These are phyloP conservation scores for Acanthochromis polyacanthus DNA, from an alignment of 2,113 vertebrate species.

Conservation along the genomic window DNA sequence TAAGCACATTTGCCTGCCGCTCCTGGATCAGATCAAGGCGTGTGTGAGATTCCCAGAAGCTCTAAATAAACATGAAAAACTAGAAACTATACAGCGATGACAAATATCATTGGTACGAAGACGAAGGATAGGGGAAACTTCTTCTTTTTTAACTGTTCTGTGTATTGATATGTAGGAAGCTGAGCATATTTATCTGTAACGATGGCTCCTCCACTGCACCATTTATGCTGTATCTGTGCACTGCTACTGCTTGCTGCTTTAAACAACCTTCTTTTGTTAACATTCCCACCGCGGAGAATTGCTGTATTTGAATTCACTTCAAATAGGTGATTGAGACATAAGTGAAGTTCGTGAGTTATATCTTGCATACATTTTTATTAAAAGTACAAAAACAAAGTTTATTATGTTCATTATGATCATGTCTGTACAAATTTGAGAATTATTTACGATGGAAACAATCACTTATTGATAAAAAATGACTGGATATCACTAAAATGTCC, in stretches of 20 bases:
- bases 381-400: too few relatives aligned
- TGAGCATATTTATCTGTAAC: conserved; percentile 11
- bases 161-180: background rate
- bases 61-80: conserved; percentile 16
- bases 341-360: background rate
- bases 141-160: background rate
- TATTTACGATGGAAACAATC: too few relatives aligned
- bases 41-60: conserved; percentile 7
- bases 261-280: conserved; percentile 5
- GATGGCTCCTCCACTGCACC: background rate
- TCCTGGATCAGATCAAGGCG: background rate
- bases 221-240: background rate
- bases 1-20: conserved; percentile 10
- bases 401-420: too few relatives aligned
- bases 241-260: background rate
- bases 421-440: too few relatives aligned
- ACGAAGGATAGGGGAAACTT: rapidly evolving
- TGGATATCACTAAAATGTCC: too few relatives aligned
- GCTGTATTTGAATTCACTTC: conserved; percentile 8
- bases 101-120: background rate
- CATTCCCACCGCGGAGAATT: background rate
- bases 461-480: too few relatives aligned
- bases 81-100: background rate
- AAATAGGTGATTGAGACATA: background rate
- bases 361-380: too few relatives aligned